These are phyloP conservation scores for Xanthia togata DNA, from an alignment of 2,888 invertebrate genomes.

Conservation along the genomic window DNA sequence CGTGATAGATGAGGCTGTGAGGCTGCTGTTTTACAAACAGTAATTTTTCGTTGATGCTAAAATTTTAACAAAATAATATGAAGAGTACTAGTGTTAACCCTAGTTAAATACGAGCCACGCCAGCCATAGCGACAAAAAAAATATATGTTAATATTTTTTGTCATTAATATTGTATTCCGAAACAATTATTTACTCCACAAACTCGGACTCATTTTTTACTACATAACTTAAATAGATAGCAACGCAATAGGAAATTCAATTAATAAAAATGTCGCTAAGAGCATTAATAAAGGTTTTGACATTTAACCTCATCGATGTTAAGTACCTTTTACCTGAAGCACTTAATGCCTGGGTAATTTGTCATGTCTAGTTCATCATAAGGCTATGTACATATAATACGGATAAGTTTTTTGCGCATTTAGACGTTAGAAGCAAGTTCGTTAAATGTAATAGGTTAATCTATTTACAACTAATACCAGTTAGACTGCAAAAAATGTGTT, in stretches of 20 bases:
- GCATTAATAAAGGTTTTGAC: conserved; percentile 15
- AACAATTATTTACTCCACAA: background rate
- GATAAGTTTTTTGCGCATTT: conserved; percentile 68
- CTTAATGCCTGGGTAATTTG: conserved; percentile 29
- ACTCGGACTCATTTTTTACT: background rate
- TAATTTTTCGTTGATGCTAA: background rate
- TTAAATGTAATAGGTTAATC: conserved; percentile 53
- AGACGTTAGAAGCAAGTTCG: conserved; percentile 66
- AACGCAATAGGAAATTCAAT: conserved; percentile 14
- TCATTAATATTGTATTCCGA: background rate
- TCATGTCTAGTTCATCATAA: conserved; percentile 52
- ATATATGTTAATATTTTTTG: background rate
- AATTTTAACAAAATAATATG: background rate
- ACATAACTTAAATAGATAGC: conserved; percentile 4
- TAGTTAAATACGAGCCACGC: background rate
- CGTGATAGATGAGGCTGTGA: conserved; percentile 25
- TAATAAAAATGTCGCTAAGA: conserved; percentile 32
- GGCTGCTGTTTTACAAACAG: background rate
- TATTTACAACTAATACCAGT: conserved; percentile 21
- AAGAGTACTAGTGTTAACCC: background rate
- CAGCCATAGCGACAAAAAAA: background rate
- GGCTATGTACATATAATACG: conserved; percentile 53
- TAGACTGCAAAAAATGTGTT: conserved; percentile 19
- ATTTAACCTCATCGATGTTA: conserved; percentile 27
- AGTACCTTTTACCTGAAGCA: conserved; percentile 21